Conservation (phyloP, 2,113 vertebrate species). For the Nerophis lumbriciformis region DNA sequence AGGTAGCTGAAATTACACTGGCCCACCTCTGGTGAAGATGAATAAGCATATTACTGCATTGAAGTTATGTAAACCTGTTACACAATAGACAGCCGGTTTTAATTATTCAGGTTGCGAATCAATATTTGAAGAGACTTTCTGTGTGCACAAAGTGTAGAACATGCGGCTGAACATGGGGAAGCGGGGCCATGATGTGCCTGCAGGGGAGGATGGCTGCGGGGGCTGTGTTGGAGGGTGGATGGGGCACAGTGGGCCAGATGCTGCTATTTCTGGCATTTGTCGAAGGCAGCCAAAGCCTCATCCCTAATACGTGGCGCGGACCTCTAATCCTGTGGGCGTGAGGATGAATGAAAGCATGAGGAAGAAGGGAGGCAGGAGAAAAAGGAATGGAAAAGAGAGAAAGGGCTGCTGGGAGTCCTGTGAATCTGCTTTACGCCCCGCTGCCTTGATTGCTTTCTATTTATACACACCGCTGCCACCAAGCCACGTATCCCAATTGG, state of each 20-base stretch:
- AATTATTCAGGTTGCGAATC: conserved; percentile 56
- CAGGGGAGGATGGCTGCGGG: background rate
- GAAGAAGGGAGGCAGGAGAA: conserved; percentile 58
- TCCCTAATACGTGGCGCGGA: conserved; percentile 61
- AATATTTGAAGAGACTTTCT: conserved; percentile 50
- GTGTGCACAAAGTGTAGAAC: conserved; percentile 22
- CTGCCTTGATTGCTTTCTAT: conserved; percentile 79
- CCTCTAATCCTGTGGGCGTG: conserved; percentile 66
- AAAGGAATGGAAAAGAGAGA: conserved; percentile 61
- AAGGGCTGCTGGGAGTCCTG: conserved; percentile 68
- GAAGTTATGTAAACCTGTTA: conserved; percentile 61
- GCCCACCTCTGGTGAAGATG: too few species aligned
- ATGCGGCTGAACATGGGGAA: conserved; percentile 30
- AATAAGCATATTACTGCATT: conserved; percentile 32
- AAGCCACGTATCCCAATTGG: conserved; percentile 72
- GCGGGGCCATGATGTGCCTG: conserved; percentile 32
- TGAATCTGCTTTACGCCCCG: conserved; percentile 73
- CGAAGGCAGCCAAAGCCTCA: conserved; percentile 59
- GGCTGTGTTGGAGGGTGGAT: conserved; percentile 19
- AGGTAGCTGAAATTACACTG: background rate
- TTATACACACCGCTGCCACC: conserved; percentile 74
- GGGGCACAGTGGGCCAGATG: conserved; percentile 56
- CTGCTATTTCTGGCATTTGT: conserved; percentile 65
- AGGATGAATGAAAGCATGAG: conserved; percentile 63
- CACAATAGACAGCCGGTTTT: conserved; percentile 50